Evolutionary conservation across 2,888 invertebrate genomes (phyloP), one percentile per base, ranked within the genome.

Genomic region (Lobophora halterata): DNA sequence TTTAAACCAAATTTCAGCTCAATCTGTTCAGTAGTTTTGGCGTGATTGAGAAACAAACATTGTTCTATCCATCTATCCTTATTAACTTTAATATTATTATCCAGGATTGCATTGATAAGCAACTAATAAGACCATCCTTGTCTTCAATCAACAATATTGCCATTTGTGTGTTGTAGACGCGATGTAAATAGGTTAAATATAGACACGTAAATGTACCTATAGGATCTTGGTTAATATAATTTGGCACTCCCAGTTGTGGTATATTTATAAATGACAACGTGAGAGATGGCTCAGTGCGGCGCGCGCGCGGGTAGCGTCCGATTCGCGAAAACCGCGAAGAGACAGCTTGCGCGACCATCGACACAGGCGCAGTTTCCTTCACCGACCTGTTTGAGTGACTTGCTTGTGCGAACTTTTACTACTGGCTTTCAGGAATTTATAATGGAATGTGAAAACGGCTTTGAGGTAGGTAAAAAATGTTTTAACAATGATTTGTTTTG

Each of bases 201-300:
- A 75, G 59, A 45, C 40, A 47, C 33, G n/a, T n/a, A n/a, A n/a
- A n/a, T n/a, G n/a, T n/a, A n/a, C n/a, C n/a, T n/a, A 36, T 40
- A 36, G 33, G 34, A 51, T 66, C 65, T 64, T 64, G 58, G 52
- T 60, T 62, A 51, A 58, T 65, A 59, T 55, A 52, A 65, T 64
- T 82, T 82, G 79, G 82, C 80, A 72, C 65, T 71, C 50, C 50
- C 49, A 61, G 63, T 60, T 58, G 63, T 70, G 11, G 18, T 31
- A 71, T 86, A 85, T 85, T 86, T 79, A 85, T 83, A 83, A 71
- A 66, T 67, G 68, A 56, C 58, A 64, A 64, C 62, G n/a, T 59
- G 66, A 56, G 56, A 72, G 55, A 76, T 78, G 68, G 64, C 72
- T 73, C 79, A 81, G 80, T 82, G 56, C 55, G 56, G 58, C 52